Evolutionary conservation across 1,140 invertebrate genomes (phyloP), one percentile per base, ranked within the genome.

Genomic region (Cyclargus thomasi): DNA sequence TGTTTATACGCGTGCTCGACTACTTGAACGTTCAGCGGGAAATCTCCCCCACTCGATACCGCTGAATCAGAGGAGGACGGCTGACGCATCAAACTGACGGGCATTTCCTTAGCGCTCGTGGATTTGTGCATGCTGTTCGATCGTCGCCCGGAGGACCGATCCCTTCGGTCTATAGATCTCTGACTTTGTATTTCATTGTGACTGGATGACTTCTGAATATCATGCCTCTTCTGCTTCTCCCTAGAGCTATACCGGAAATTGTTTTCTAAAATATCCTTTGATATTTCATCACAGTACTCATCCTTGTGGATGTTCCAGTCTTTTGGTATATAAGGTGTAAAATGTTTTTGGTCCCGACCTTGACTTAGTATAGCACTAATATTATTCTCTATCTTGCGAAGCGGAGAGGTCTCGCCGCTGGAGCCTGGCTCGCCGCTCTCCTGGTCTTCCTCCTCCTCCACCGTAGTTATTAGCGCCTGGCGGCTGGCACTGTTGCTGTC

Each of bases 331-430:
- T 91, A 91, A 65, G 88, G 89, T 62, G 86, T 85, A 85, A 86
- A 89, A 80, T 83, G 88, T 80, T 91, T 90, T 86, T 90, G 88
- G 86, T 91, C 90, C 83, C 90, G 85, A 75, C 90, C 87, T 76
- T 91, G 90, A 78, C 78, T 91, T 69, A 94, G 81, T 78, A 94
- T 85, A 72, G 93, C 93, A 74, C 91, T 94, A 67, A 94, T 94
- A 78, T 92, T 93, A 76, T 94, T 92, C 85, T 94, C 93, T 63
- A 94, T 93, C 83, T 94, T 93, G 68, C 92, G 89, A n/a, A 94
- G 82, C 17, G 92, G 92, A 20, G 92, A 92, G 21, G 92, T 91
- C 68, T 92, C 91, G 17, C 90, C 90, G 69, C 92, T 92, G 29
- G 90, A 91, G 62, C 84, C 90, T 23, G 77, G 82, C 64, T 86